phyloP scores from a whole-genome alignment of 2,888 invertebrate genomes.

The Sarcophaga subvicina region DNA sequence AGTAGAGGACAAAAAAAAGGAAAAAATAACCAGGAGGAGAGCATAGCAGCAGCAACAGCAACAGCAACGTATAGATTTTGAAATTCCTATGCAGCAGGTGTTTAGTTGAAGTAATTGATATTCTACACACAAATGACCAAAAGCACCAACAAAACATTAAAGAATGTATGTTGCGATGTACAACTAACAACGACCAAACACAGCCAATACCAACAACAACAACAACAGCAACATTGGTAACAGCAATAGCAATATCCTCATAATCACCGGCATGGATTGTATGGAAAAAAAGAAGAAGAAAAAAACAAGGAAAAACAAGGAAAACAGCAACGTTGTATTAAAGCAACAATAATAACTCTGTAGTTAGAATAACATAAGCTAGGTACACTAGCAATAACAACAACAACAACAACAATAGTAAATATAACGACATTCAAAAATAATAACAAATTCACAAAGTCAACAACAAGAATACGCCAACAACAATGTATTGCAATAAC shows the following conservation, averaged over 20 bases:
- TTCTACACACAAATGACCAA: slow-evolving; percentile 78
- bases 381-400: too few species aligned
- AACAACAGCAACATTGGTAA: background rate
- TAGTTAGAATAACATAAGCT: slow-evolving; percentile 39
- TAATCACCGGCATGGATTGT: slow-evolving; percentile 50
- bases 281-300: slow-evolving; percentile 18
- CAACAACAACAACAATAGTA: slow-evolving; percentile 8
- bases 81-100: slow-evolving; percentile 82
- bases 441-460: background rate
- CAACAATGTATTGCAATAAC: slow-evolving; percentile 9
- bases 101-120: slow-evolving; percentile 82
- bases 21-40: background rate
- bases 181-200: slow-evolving; percentile 36
- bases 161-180: slow-evolving; percentile 31
- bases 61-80: slow-evolving; percentile 51
- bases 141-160: slow-evolving; percentile 57
- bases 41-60: background rate
- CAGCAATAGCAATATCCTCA: slow-evolving; percentile 43
- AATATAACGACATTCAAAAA: background rate
- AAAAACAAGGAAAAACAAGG: slow-evolving; percentile 8
- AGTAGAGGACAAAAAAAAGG: background rate
- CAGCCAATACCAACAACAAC: slow-evolving; percentile 17
- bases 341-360: slow-evolving; percentile 25
- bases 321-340: slow-evolving; percentile 42
- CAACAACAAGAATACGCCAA: slow-evolving; percentile 14